These are phyloP conservation scores for Aratinga solstitialis DNA, from an alignment of 2,797 vertebrate species.

Conservation along the genomic window DNA sequence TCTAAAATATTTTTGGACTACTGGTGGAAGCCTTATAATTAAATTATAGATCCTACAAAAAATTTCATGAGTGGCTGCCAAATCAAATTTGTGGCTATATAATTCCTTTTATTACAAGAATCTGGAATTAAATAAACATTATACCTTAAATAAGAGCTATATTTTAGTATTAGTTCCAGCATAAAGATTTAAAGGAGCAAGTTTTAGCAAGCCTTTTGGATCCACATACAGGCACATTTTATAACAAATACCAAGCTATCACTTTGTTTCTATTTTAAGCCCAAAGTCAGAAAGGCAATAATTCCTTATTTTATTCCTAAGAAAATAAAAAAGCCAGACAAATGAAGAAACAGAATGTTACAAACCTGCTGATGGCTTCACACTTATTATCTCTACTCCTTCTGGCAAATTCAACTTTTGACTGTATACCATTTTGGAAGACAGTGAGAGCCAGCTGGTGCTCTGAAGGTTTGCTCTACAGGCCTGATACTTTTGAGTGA, in stretches of 20 bases:
- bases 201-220: neutral
- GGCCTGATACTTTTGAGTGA: constrained; percentile 80
- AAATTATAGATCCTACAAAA: neutral
- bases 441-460: constrained; percentile 88
- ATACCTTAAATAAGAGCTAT: neutral
- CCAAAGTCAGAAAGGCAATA: neutral
- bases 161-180: neutral
- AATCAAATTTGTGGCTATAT: neutral
- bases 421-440: constrained; percentile 88
- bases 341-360: neutral
- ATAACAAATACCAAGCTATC: neutral
- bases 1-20: neutral
- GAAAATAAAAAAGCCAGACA: neutral
- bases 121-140: neutral
- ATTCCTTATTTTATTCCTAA: neutral
- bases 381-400: constrained; percentile 89
- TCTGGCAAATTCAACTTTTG: constrained; percentile 88
- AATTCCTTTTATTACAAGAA: neutral
- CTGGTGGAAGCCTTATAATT: neutral
- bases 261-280: neutral
- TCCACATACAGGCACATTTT: neutral
- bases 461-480: constrained; percentile 92
- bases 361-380: constrained; percentile 94
- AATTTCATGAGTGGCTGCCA: neutral
- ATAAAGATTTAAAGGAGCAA: neutral